Percentiles rank a stretch among this genome's conserved stretches.
These are phyloP conservation scores for Xenopus borealis DNA, from an alignment of 2,113 vertebrate genomes.

Conservation along the genomic window DNA sequence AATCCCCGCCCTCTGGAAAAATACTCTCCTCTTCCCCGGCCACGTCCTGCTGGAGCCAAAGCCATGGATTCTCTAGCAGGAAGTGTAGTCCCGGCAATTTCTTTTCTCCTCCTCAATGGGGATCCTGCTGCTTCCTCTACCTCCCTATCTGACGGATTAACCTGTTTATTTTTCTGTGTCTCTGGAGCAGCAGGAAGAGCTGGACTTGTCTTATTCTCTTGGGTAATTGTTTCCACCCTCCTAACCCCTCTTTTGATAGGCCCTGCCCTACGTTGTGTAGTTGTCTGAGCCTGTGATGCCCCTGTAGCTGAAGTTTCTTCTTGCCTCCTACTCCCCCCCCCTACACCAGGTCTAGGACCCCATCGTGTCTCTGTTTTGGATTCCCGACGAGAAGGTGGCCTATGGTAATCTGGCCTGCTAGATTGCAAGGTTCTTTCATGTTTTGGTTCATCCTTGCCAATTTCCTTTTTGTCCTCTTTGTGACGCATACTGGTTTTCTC, in stretches of 20 bases:
- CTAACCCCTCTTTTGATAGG: conserved; percentile 76
- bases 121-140: conserved; percentile 49
- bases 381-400: conserved; percentile 68
- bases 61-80: conserved; percentile 37
- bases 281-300: not conserved
- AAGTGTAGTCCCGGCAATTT: not conserved
- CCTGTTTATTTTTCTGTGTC: conserved; percentile 11
- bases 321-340: conserved; percentile 65
- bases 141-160: conserved; percentile 33
- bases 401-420: conserved; percentile 40
- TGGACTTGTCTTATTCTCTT: conserved; percentile 52
- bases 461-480: conserved; percentile 46
- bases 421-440: conserved; percentile 35
- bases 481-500: conserved; percentile 9
- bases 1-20: conserved; percentile 78
- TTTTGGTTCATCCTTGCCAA: conserved; percentile 44
- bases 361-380: conserved; percentile 87
- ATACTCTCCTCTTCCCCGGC: conserved; percentile 70
- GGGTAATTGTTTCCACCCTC: conserved; percentile 65
- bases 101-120: conserved; percentile 53
- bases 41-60: conserved; percentile 49
- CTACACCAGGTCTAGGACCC: conserved; percentile 84
- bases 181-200: not conserved
- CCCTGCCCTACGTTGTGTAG: conserved; percentile 66
- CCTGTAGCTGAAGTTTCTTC: conserved; percentile 53